Evolutionary conservation across 2,113 vertebrate genomes (phyloP).

Genomic region (Opisthocomus hoazin): DNA sequence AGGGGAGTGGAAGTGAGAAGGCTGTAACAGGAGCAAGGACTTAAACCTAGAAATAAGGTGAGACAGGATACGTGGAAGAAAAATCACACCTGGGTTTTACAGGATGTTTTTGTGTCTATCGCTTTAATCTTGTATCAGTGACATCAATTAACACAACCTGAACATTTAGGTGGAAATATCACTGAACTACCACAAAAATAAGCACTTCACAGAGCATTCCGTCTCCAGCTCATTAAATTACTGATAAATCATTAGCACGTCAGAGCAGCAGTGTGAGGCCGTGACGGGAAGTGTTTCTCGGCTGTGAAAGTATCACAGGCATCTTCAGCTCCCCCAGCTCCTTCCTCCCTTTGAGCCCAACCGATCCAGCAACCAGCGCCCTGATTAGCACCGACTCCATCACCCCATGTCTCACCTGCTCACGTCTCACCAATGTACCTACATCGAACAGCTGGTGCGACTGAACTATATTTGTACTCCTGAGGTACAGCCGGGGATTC

Average conservation of each 20-base stretch:
- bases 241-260: constrained; percentile 39
- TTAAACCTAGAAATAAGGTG: not conserved
- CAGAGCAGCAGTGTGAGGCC: not conserved
- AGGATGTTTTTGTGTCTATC: not conserved
- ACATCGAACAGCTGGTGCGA: not conserved
- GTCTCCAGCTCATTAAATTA: not conserved
- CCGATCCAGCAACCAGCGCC: not conserved
- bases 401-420: not conserved
- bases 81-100: not conserved
- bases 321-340: not conserved
- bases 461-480: not conserved
- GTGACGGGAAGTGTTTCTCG: not conserved
- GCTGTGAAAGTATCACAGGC: not conserved
- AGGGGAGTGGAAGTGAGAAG: not conserved
- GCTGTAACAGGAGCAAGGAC: not conserved
- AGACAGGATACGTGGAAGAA: not conserved
- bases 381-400: not conserved
- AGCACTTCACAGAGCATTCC: constrained; percentile 1
- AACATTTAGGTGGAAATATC: not conserved
- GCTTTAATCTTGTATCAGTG: not conserved
- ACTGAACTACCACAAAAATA: not conserved
- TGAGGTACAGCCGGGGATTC: not conserved
- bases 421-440: not conserved
- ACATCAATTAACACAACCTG: constrained; percentile 21
- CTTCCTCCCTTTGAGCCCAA: not conserved